Evolutionary conservation across 2,113 vertebrate species (phyloP).

Genomic region (Elaphurus davidianus): DNA sequence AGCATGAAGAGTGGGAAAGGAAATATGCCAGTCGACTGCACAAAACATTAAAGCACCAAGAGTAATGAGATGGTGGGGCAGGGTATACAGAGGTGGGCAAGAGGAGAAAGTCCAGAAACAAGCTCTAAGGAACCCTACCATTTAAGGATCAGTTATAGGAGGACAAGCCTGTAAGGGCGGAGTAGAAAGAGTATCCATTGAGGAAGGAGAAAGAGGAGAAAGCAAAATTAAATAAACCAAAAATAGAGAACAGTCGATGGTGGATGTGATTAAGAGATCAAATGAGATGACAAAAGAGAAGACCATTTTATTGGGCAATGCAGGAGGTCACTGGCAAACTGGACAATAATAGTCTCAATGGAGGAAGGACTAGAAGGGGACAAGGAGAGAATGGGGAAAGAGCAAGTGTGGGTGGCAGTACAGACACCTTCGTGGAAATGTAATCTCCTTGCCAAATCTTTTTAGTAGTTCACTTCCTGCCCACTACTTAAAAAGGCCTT

Average conservation of each 20-base stretch:
- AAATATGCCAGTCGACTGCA: background rate
- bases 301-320: background rate
- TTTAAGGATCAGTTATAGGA: background rate
- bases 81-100: background rate
- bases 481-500: background rate
- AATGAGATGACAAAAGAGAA: background rate
- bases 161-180: background rate
- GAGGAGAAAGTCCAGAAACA: background rate
- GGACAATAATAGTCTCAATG: background rate
- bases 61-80: background rate
- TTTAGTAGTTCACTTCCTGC: conserved; percentile 29
- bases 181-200: background rate
- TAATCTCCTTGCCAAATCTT: conserved; percentile 23
- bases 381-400: background rate
- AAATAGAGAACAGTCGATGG: background rate
- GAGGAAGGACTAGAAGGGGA: background rate
- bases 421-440: background rate
- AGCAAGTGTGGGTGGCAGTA: background rate
- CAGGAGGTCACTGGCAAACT: background rate
- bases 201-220: background rate
- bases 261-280: background rate
- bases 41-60: background rate
- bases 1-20: background rate
- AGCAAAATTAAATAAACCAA: background rate
- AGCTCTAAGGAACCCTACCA: background rate